These are phyloP conservation scores for Prorops nasuta DNA, from an alignment of 1,140 invertebrate genomes.

Conservation along the genomic window DNA sequence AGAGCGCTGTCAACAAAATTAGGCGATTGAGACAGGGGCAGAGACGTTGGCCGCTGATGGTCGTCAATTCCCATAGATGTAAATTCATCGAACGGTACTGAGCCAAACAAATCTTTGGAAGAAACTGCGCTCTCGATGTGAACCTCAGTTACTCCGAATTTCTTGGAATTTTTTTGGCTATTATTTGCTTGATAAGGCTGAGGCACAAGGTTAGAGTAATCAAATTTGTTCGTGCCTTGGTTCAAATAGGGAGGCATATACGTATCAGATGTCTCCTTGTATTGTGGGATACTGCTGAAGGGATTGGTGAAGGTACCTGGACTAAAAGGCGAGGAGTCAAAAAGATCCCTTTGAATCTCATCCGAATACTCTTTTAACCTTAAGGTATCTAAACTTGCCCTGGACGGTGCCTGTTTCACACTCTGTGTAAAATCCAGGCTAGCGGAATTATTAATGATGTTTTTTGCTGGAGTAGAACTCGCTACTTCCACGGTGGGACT, in stretches of 20 bases:
- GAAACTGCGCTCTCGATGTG: slow-evolving; percentile 5
- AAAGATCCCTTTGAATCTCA: slow-evolving; percentile 50
- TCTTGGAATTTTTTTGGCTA: slow-evolving; percentile 25
- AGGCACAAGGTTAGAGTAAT: background rate
- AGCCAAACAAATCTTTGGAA: slow-evolving; percentile 63
- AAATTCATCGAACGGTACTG: slow-evolving; percentile 61
- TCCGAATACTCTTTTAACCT: too few species aligned
- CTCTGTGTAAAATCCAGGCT: background rate
- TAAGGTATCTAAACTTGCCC: background rate
- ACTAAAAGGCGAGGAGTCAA: slow-evolving; percentile 60
- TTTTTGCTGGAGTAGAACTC: background rate
- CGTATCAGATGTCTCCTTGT: background rate
- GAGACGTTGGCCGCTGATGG: slow-evolving; percentile 42
- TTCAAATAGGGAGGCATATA: slow-evolving; percentile 3
- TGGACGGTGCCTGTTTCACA: background rate
- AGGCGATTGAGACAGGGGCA: slow-evolving; percentile 41
- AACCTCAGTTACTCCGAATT: slow-evolving; percentile 15
- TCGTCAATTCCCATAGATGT: slow-evolving; percentile 37
- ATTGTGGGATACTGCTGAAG: slow-evolving; percentile 33
- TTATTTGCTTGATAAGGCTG: slow-evolving; percentile 1
- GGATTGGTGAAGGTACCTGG: slow-evolving; percentile 44
- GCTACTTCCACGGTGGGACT: slow-evolving; percentile 1
- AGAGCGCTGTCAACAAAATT: slow-evolving; percentile 31
- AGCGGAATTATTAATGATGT: background rate
- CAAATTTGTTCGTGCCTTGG: background rate